A percentile compares a stretch with the other conserved stretches of the same genome.
These are phyloP conservation scores for Scolopax rusticola DNA, from an alignment of 2,797 vertebrate genomes.

Conservation along the genomic window DNA sequence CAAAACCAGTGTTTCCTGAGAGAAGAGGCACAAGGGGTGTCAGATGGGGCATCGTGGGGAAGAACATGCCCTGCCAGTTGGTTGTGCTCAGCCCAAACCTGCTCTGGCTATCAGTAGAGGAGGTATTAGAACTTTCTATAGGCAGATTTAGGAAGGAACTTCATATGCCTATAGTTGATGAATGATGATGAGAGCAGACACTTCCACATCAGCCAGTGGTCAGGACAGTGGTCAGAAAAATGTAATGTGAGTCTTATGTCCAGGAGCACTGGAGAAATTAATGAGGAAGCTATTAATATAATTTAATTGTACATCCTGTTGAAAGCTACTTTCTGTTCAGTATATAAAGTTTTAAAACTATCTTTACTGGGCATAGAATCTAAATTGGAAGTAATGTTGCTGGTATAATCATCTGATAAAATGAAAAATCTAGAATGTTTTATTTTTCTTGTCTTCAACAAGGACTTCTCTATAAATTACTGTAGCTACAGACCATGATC, in stretches of 20 bases:
- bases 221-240: not conserved
- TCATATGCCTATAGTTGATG: fast-evolving
- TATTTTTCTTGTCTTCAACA: slow-evolving; percentile 29
- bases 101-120: not conserved
- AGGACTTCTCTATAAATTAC: slow-evolving; percentile 35
- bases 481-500: not conserved
- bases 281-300: not conserved
- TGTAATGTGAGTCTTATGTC: not conserved
- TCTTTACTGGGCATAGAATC: not conserved
- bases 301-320: not conserved
- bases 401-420: not conserved
- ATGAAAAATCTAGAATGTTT: slow-evolving; percentile 16
- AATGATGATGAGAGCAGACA: fast-evolving
- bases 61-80: not conserved
- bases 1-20: not conserved
- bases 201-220: not conserved
- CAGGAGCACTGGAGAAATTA: not conserved
- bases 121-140: not conserved
- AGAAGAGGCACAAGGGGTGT: not conserved
- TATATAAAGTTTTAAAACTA: not conserved
- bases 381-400: not conserved
- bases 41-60: fast-evolving
- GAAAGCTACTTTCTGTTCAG: not conserved
- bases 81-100: not conserved
- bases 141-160: not conserved